Base-by-base conservation (phyloP, 1,140 invertebrate species). In the Ceratosolen solmsi region DNA sequence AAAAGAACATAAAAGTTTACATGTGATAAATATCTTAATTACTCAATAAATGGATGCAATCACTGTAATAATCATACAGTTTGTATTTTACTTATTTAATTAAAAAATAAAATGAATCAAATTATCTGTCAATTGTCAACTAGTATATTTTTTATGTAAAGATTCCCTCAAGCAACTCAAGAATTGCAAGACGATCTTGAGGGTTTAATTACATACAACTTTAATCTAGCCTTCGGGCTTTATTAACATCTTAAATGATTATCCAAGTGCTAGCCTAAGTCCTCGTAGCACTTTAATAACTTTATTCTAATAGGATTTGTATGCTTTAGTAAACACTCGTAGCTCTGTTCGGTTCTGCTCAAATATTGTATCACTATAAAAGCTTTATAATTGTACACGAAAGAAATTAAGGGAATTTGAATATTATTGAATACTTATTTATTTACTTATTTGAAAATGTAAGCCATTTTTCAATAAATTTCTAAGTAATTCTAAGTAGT, bases 221-320 rank as follows among this genome's bases (percentile, higher is more conserved):
- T 63, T 58, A 38, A 33, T 20, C 3, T 38, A 56, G 38, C 75
- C 75, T 78, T 78, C 60, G 60, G 22, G 46, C 58, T 68, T 63
- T 58, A 68, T 78, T 78, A 68, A 54, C 75, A 54, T 78, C 60
- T 22, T 56, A 36, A 54, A 38, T 46, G 60, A 78, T 78, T 68
- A 51, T 46, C 46, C 58, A 49, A 46, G 54, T 54, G 51, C 41
- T 36, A 76, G 38, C 38, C 60, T 68, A 68, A 79, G 65, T 79
- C 77, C 51, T 68, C 77, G 49, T 79, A 79, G 71, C 65, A 71
- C 65, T n/a, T 79, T 71, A 79, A 49, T 65, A n/a, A 33, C 20
- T 56, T 63, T 70, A 68, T 41, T 27, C 77, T 79, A 71, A 79
- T 71, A 65, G 65, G 77, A 79, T 79, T 79, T 79, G 36, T 65